A percentile compares a stretch with the other conserved stretches of the same genome.
Conservation (phyloP, 2,113 vertebrate genomes). For the Petroica traversi region DNA sequence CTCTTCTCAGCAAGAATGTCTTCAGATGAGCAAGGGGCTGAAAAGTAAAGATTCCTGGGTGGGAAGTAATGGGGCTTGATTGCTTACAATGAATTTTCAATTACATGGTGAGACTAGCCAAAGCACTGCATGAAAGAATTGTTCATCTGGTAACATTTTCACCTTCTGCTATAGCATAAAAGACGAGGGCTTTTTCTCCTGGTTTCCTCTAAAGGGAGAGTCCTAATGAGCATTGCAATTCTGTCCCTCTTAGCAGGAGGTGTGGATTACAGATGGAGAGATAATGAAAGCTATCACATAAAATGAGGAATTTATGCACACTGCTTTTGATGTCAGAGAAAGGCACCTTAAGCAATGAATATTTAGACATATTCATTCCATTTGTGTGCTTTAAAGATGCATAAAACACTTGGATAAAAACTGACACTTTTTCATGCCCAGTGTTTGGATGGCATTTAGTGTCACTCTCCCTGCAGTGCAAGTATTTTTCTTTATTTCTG, state of each 20-base stretch:
- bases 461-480: background rate
- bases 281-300: background rate
- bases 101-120: background rate
- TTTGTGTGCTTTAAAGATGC: background rate
- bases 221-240: background rate
- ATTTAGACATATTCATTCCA: background rate
- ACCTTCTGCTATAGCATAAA: background rate
- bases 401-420: background rate
- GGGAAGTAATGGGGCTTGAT: background rate
- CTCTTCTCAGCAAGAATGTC: background rate
- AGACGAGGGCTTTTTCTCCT: background rate
- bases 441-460: background rate
- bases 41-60: background rate
- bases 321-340: constrained; percentile 3
- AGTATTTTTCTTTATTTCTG: background rate
- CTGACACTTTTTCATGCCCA: background rate
- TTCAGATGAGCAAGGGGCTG: background rate
- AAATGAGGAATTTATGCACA: background rate
- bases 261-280: background rate
- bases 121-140: constrained; percentile 2
- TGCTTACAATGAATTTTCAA: background rate
- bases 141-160: constrained; percentile 1
- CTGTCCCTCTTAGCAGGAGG: background rate
- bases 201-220: background rate
- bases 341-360: background rate